Conservation (phyloP, 2,888 invertebrate species). For the Cryptocephalus primarius region DNA sequence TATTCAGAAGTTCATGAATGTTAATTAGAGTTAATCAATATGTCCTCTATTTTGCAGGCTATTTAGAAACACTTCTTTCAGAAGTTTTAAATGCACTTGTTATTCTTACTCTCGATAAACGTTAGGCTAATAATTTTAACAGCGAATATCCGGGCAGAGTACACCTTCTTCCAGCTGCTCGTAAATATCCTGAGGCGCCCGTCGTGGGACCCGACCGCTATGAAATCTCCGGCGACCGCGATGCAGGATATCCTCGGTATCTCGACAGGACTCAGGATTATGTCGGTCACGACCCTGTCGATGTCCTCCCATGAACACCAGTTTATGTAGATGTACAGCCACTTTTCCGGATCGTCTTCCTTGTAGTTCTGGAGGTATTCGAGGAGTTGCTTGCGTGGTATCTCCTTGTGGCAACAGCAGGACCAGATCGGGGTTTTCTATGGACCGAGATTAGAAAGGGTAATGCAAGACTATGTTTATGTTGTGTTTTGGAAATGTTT, state of each 20-base stretch:
- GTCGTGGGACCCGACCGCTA: conserved; percentile 33
- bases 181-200: conserved; percentile 29
- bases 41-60: no score
- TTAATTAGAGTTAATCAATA: no score
- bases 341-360: conserved; percentile 21
- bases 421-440: conserved; percentile 32
- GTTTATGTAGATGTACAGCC: conserved; percentile 29
- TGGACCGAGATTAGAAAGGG: conserved; percentile 2
- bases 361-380: conserved; percentile 29
- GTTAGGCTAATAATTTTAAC: conserved; percentile 27
- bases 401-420: conserved; percentile 31
- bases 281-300: conserved; percentile 26
- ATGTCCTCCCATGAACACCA: conserved; percentile 32
- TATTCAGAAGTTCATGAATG: no score
- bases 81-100: no score
- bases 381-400: conserved; percentile 28
- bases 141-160: conserved; percentile 25
- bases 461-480: neutral
- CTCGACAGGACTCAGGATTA: conserved; percentile 26
- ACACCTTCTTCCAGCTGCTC: conserved; percentile 25
- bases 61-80: no score
- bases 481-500: neutral
- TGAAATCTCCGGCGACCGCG: conserved; percentile 27
- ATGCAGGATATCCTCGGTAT: conserved; percentile 29
- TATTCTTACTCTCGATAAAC: conserved; percentile 23